Conservation (phyloP, 2,113 vertebrate genomes). For the Poeciliopsis occidentalis region DNA sequence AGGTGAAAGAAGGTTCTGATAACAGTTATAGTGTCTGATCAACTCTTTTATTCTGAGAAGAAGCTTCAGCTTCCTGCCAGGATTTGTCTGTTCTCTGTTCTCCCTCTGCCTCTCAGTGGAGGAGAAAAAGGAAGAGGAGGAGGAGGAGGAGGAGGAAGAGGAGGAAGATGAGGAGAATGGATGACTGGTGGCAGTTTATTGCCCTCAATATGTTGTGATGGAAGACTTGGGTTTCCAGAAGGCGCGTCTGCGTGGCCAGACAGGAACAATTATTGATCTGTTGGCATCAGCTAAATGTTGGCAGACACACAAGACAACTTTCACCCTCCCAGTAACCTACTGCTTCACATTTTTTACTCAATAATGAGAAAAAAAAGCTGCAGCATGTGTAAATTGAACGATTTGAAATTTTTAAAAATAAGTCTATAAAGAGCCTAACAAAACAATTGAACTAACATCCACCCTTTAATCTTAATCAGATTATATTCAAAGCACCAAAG, state of each 20-base stretch:
- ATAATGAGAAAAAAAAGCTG: too few relatives aligned
- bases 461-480: too few relatives aligned
- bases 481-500: too few relatives aligned
- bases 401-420: too few relatives aligned
- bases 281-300: slow-evolving; percentile 45
- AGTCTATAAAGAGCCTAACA: too few relatives aligned
- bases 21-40: slow-evolving; percentile 34
- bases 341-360: background rate
- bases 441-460: too few relatives aligned
- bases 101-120: slow-evolving; percentile 34
- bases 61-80: slow-evolving; percentile 29
- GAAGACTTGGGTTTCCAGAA: slow-evolving; percentile 69
- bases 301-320: slow-evolving; percentile 26
- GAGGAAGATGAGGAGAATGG: slow-evolving; percentile 25
- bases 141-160: background rate
- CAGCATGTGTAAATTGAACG: too few relatives aligned
- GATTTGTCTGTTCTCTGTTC: slow-evolving; percentile 45
- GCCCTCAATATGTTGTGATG: slow-evolving; percentile 71
- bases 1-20: slow-evolving; percentile 5
- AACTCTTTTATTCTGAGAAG: slow-evolving; percentile 25
- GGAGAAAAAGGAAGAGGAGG: slow-evolving; percentile 14
- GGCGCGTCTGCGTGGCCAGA: slow-evolving; percentile 62
- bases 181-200: slow-evolving; percentile 52
- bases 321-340: background rate
- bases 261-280: slow-evolving; percentile 58